Conservation (phyloP, 2,113 vertebrate species). For the Laticauda laticaudata region DNA sequence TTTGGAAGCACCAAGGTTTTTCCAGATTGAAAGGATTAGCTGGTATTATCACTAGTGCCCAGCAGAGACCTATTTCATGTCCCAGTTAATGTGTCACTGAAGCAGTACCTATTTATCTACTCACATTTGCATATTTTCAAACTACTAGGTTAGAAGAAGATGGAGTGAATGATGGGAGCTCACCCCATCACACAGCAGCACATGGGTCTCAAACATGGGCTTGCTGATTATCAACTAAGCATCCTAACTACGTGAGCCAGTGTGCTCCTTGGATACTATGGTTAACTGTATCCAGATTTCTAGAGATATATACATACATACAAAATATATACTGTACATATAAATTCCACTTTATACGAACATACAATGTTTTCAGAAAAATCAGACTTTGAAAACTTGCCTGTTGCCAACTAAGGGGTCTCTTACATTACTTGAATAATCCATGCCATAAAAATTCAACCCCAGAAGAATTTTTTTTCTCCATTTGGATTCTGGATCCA, state of each 20-base stretch:
- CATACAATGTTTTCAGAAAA: background rate
- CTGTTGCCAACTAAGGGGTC: slow-evolving; percentile 85
- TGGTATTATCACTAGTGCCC: background rate
- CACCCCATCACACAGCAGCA: background rate
- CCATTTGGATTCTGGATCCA: slow-evolving; percentile 86
- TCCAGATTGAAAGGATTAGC: background rate
- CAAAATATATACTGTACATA: background rate
- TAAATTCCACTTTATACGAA: background rate
- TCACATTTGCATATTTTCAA: background rate
- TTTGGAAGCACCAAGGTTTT: background rate
- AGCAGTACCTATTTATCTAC: background rate
- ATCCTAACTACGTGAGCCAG: background rate
- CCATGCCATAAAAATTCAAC: slow-evolving; percentile 91
- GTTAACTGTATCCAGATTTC: background rate
- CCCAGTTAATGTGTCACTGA: background rate
- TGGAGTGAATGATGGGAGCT: background rate
- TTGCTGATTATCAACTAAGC: background rate
- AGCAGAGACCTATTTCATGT: background rate
- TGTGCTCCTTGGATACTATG: background rate
- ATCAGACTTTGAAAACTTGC: slow-evolving; percentile 60
- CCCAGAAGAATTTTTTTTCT: slow-evolving; percentile 92
- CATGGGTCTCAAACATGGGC: background rate
- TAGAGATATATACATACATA: background rate
- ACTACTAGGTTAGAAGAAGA: background rate
- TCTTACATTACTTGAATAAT: slow-evolving; percentile 78